phyloP scores from a whole-genome alignment of 2,888 invertebrate genomes.

The Lithodes maja region DNA sequence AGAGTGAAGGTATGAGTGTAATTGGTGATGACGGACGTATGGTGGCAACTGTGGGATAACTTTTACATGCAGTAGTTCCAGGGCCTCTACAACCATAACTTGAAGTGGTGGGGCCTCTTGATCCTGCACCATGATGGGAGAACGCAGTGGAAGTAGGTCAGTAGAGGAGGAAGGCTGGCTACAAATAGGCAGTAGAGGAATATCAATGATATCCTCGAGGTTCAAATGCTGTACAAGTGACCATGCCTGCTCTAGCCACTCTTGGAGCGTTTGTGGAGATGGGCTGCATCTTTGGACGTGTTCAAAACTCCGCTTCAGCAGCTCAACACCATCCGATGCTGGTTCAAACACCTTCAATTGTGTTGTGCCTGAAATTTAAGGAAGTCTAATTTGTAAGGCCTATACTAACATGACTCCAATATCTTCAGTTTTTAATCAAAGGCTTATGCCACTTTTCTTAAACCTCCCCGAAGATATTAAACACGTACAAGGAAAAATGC shows the following conservation, averaged over 20 bases:
- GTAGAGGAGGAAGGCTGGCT: not conserved
- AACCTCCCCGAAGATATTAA: no score
- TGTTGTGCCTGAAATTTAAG: no score
- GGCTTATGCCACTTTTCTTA: no score
- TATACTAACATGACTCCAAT: no score
- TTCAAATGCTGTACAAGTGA: conserved; percentile 6
- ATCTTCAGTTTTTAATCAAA: no score
- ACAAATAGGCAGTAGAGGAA: conserved; percentile 20
- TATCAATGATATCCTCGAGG: not conserved
- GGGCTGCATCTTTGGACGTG: not conserved
- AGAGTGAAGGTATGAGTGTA: not conserved
- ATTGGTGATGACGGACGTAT: conserved; percentile 24
- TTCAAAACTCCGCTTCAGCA: not conserved
- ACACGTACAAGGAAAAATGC: no score
- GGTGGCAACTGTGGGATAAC: conserved; percentile 29
- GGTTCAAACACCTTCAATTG: not conserved
- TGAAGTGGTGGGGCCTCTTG: not conserved
- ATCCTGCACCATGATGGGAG: conserved; percentile 23
- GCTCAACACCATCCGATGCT: not conserved
- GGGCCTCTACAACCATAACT: not conserved
- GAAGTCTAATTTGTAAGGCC: no score
- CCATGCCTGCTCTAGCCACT: conserved; percentile 37
- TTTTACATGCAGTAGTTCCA: conserved; percentile 24
- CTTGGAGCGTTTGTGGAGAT: not conserved
- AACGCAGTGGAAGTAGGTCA: not conserved